Evolutionary conservation across 2,888 invertebrate species (phyloP).

Genomic region (Macrophya annulata): DNA sequence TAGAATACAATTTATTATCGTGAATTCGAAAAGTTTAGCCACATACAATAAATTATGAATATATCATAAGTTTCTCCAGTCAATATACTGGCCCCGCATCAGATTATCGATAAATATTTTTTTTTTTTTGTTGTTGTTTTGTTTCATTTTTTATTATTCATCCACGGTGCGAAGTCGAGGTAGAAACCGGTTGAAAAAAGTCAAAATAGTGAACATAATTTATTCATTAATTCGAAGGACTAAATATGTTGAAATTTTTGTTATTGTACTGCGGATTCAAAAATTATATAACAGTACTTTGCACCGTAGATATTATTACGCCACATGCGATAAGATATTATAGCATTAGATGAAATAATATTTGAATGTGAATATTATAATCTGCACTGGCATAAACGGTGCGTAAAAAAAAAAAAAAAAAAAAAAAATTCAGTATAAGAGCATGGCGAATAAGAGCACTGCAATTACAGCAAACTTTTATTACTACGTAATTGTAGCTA

Average conservation of each 20-base stretch:
- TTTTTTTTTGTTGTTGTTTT: no score
- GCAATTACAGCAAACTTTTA: conserved; percentile 42
- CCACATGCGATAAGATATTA: conserved; percentile 43
- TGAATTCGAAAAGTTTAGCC: conserved; percentile 31
- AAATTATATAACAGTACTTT: not conserved
- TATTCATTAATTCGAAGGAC: not conserved
- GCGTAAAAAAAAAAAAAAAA: not conserved
- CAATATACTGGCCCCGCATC: conserved; percentile 16
- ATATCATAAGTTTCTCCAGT: conserved; percentile 12
- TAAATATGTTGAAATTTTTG: not conserved
- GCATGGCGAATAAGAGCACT: conserved; percentile 5
- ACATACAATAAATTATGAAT: conserved; percentile 3
- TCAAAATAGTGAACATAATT: not conserved
- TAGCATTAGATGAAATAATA: conserved; percentile 51
- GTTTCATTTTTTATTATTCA: not conserved
- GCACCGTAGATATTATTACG: conserved; percentile 43
- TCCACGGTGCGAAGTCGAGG: conserved; percentile 31
- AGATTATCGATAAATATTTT: conserved; percentile 6
- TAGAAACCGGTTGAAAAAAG: not conserved
- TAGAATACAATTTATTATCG: not conserved
- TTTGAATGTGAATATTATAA: conserved; percentile 16
- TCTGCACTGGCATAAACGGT: not conserved
- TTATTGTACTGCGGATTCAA: not conserved
- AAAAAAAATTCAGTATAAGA: conserved; percentile 5
- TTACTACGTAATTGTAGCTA: conserved; percentile 18